Evolutionary conservation across 2,888 invertebrate species (phyloP), one percentile per base, ranked within the genome.

Genomic region (Cetonia aurata): DNA sequence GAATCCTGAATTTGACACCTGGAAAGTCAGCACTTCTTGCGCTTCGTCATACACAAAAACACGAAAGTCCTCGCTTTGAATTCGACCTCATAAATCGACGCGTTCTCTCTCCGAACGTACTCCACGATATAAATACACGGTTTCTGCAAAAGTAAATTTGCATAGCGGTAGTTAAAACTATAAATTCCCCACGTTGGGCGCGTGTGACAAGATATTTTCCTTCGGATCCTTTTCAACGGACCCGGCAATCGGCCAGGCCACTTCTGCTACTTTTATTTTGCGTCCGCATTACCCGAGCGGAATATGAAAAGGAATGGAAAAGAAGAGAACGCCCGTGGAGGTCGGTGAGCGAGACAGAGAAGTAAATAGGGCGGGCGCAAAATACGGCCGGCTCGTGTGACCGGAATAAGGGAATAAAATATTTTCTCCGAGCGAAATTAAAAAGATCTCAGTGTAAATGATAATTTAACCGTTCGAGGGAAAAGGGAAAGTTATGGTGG

Each of bases 401-500:
- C 74, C 71, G 53, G 75, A 75, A 76, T 75, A 52, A 37, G 71
- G 68, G 71, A 72, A 73, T 74, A 70, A 75, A 74, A 75, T 73
- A 74, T 75, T 74, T 76, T 56, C 69, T n/a, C 25, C 42, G 59
- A 41, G 17, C 72, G 59, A 73, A 75, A 75, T 75, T 75, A 75
- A 75, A 76, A 76, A 76, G 74, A 25, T 74, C 73, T 65, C 71
- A 31, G 62, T 57, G 25, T 25, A 71, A 71, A 75, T 76, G 73
- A 72, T 75, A 73, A 74, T 72, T 71, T 67, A 69, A 25, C 25
- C 4, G 3, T 25, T 25, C 25, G 25, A 4, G 4, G 25, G 25
- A 25, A 25, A 25, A 25, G 25, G 25, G 25, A 25, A 25, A 25
- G 25, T 25, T 25, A 4, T 25, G 25, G 25, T 4, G 25, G 25